phyloP scores from a whole-genome alignment of 1,140 invertebrate genomes.

The Hycleus phaleratus region DNA sequence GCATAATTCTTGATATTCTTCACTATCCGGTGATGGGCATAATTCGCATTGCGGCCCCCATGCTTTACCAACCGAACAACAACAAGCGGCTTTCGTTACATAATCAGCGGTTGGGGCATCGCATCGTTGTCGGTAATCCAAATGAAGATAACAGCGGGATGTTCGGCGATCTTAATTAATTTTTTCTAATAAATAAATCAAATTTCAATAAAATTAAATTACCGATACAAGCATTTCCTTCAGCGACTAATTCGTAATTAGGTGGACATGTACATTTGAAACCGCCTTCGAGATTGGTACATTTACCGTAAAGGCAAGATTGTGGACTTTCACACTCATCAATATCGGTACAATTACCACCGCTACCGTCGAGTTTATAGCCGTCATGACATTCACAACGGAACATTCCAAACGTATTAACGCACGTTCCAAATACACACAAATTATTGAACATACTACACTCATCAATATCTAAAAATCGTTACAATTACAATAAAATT shows the following conservation, averaged over 20 bases:
- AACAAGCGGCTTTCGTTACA: conserved; percentile 74
- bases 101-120: conserved; percentile 50
- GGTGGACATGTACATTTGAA: conserved; percentile 68
- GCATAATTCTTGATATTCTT: conserved; percentile 71
- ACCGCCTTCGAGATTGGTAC: conserved; percentile 72
- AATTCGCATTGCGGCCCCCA: conserved; percentile 79
- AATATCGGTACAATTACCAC: conserved; percentile 60
- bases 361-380: conserved; percentile 69
- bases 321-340: conserved; percentile 66
- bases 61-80: conserved; percentile 75
- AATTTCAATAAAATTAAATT: not conserved
- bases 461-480: conserved; percentile 59
- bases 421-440: conserved; percentile 78
- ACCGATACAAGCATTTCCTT: conserved; percentile 72
- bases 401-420: conserved; percentile 85
- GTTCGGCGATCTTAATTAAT: conserved; percentile 60
- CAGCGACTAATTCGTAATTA: conserved; percentile 62
- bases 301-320: conserved; percentile 67
- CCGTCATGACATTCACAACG: conserved; percentile 77
- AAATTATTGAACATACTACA: conserved; percentile 77
- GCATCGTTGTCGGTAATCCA: conserved; percentile 44
- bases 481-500: not conserved
- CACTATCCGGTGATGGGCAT: conserved; percentile 62
- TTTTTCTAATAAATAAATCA: not conserved
- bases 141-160: conserved; percentile 67